Base-by-base conservation (phyloP, 2,888 invertebrate species). In the Tenthredo amoena region DNA sequence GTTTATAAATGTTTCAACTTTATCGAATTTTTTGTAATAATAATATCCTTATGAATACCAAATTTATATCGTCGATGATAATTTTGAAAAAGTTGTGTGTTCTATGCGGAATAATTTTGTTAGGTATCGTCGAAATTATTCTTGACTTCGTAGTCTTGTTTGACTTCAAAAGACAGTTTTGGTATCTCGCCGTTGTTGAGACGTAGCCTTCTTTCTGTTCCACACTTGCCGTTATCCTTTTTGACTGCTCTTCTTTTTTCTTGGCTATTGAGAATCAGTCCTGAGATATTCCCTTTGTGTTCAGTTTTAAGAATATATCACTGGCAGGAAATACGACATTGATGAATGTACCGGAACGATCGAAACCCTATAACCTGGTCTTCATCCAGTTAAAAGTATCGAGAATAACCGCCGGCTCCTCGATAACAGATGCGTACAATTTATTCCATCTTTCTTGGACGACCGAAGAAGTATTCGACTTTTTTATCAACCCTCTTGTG, bases 321-420 rank as follows among this genome's bases (percentile, higher is more conserved):
- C 50, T 34, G 12, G 50, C 18, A 37, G 62, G 18, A 58, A 62
- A n/a, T 21, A 15, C 12, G 62, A 58, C 62, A 62, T 62, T 81
- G 81, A 58, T 37, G 62, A 62, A 81, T 55, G 77, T 55, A 34
- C 31, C 77, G 77, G 50, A 55, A 50, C 47, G 77, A 50, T 31
- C 21, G 26, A 18, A 10, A 55, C 55, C 55, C 43, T 74, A 21
- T 76, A 40, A 50, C 77, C n/a, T 55, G 50, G 31, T 62, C 81
- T 58, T 81, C 62, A 26, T 81, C 58, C 40, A 31, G 50, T 58
- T 81, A 0, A 40, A 81, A 81, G 62, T 62, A 34, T 58, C 50
- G 77, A 34, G 58, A 81, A 40, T 34, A 81, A 62, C 62, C 12
- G 34, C 40, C 55, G 0, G 26, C 26, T 62, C 37, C 37, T 62